Conservation (phyloP, 1,140 invertebrate species). For the Macrotrachela quadricornifera region DNA sequence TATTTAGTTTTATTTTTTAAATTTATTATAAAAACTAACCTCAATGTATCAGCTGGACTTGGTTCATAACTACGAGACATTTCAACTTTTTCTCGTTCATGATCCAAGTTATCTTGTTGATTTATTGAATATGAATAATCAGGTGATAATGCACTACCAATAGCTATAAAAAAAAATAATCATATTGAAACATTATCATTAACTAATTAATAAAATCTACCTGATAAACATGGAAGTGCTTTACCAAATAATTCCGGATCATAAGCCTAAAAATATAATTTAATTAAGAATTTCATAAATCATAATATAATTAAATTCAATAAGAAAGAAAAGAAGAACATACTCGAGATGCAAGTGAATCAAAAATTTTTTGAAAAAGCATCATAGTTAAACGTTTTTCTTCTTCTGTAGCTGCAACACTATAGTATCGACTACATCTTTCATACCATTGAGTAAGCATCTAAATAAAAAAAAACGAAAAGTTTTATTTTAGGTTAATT, state of each 20-base stretch:
- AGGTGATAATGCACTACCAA: slow-evolving; percentile 61
- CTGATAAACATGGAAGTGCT: slow-evolving; percentile 83
- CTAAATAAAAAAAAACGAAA: slow-evolving; percentile 29
- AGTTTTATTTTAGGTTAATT: too few species aligned
- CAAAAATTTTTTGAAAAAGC: slow-evolving; percentile 95
- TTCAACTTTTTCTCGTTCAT: too few species aligned
- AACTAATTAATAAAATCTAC: too few species aligned
- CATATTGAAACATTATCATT: too few species aligned
- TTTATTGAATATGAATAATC: slow-evolving; percentile 64
- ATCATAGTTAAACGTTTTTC: slow-evolving; percentile 96
- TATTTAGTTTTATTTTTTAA: neutral
- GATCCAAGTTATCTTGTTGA: slow-evolving; percentile 31
- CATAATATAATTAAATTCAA: too few species aligned
- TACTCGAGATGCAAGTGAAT: slow-evolving; percentile 81
- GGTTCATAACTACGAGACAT: slow-evolving; percentile 51
- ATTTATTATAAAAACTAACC: slow-evolving; percentile 13
- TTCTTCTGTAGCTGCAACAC: slow-evolving; percentile 69
- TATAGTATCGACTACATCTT: slow-evolving; percentile 87
- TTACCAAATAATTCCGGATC: slow-evolving; percentile 96
- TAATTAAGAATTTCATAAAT: neutral
- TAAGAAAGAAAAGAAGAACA: slow-evolving; percentile 12
- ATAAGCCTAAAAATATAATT: slow-evolving; percentile 46
- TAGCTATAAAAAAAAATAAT: slow-evolving; percentile 12
- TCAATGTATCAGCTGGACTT: slow-evolving; percentile 69
- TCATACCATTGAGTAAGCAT: slow-evolving; percentile 90